These are phyloP conservation scores for Hucho hucho DNA, from an alignment of 2,113 vertebrate genomes.

Conservation along the genomic window DNA sequence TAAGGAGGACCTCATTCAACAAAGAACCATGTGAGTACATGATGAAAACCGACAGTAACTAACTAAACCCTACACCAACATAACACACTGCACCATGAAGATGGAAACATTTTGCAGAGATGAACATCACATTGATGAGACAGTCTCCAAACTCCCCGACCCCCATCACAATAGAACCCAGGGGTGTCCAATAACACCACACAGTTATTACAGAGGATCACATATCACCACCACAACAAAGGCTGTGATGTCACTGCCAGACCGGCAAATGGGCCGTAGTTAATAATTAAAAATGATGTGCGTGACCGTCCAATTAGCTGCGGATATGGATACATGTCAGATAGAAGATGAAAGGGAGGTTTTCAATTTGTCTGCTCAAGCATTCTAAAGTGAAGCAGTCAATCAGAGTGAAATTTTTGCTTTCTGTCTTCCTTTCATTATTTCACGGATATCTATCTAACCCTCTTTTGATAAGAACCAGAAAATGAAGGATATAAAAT, in stretches of 20 bases:
- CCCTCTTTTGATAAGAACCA: not conserved
- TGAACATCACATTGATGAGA: not conserved
- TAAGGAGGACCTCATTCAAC: too few species aligned
- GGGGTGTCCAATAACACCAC: constrained; percentile 67
- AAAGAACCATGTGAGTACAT: too few species aligned
- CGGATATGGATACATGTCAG: constrained; percentile 64
- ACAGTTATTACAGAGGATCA: constrained; percentile 71
- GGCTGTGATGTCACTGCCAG: constrained; percentile 26
- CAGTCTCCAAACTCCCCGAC: constrained; percentile 33
- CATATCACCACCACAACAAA: constrained; percentile 68
- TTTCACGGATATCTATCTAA: not conserved
- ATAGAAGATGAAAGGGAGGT: constrained; percentile 57
- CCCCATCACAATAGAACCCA: constrained; percentile 63
- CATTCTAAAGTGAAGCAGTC: constrained; percentile 21
- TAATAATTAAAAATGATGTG: constrained; percentile 73
- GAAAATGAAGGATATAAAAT: not conserved
- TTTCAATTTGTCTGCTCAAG: constrained; percentile 45
- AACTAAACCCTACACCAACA: too few species aligned
- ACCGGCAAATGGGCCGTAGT: constrained; percentile 73
- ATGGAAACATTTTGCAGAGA: not conserved
- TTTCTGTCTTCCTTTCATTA: constrained; percentile 21
- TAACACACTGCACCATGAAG: not conserved
- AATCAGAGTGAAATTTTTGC: constrained; percentile 34
- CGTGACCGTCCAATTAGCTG: constrained; percentile 64
- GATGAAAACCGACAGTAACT: too few species aligned